Evolutionary conservation across 2,113 vertebrate species (phyloP).

Genomic region (Neogobius melanostomus): DNA sequence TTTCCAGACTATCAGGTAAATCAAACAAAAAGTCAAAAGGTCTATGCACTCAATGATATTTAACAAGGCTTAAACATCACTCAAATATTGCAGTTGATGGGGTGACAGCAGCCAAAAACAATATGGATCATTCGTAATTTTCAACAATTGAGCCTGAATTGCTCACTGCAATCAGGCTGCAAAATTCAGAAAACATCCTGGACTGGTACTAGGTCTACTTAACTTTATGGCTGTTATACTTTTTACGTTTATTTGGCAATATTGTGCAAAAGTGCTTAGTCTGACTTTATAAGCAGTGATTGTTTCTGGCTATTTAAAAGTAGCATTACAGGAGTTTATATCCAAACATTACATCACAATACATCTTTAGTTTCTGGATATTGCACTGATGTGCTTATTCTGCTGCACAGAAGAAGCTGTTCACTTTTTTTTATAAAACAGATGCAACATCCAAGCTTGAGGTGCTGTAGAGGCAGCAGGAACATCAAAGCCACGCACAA

Average conservation of each 20-base stretch:
- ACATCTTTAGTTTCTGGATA: conserved; percentile 21
- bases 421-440: conserved; percentile 37
- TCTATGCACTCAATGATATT: no score
- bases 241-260: background rate
- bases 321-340: conserved; percentile 3
- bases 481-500: conserved; percentile 38
- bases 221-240: background rate
- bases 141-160: no score
- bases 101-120: no score
- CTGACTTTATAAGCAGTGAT: background rate
- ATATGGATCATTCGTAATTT: no score
- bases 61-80: no score
- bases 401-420: conserved; percentile 16
- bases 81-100: no score
- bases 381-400: conserved; percentile 35
- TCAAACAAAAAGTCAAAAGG: no score
- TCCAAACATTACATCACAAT: background rate
- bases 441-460: conserved; percentile 47
- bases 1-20: no score
- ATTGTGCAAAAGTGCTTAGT: background rate
- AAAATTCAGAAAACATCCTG: no score
- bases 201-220: no score
- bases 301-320: background rate
- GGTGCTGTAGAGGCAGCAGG: conserved; percentile 48
- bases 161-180: no score